Base-by-base conservation (phyloP, 2,888 invertebrate species). In the Ectemnius lituratus region DNA sequence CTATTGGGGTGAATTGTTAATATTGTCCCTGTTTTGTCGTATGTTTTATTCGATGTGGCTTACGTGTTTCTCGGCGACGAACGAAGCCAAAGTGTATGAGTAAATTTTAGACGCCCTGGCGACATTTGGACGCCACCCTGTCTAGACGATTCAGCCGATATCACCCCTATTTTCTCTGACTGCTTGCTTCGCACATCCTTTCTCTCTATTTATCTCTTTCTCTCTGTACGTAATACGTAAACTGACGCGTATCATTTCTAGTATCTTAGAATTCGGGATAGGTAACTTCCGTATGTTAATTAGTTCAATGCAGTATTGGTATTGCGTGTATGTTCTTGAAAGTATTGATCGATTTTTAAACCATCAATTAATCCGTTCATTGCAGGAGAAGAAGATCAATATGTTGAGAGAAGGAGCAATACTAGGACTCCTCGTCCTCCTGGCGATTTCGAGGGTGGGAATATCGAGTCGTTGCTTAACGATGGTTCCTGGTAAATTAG, bases 401-500 rank as follows among this genome's bases (percentile, higher is more conserved):
- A 89, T 89, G 89, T 72, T 78, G 77, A 80, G 75, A 76, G 69
- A 78, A 67, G 81, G 82, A 76, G 78, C 73, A 63, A 64, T 86
- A 28, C 49, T 85, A 28, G 67, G 83, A 61, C 65, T 87, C 60
- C 27, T 89, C 77, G 75, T 87, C 75, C 63, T 88, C 20, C 47
- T 80, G 69, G 52, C 73, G 66, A 67, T 77, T 62, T 52, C 79
- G 27, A 77, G 79, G 66, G 70, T 81, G 61, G 84, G 73, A 3
- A 65, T 78, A 67, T 78, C 88, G 63, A 86, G 87, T 74, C 85
- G 81, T 23, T 89, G 89, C 60, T 82, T 89, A 18, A 88, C 86
- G 13, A 87, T 77, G 83, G 71, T 84, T 45, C 82, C 87, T 84
- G 89, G 89, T 89, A 84, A 81, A 67, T 57, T 28, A 8, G 16